Percentiles rank a stretch among this genome's conserved stretches.
Evolutionary conservation across 2,797 vertebrate genomes (phyloP).

Genomic region (Chrysocyon brachyurus): DNA sequence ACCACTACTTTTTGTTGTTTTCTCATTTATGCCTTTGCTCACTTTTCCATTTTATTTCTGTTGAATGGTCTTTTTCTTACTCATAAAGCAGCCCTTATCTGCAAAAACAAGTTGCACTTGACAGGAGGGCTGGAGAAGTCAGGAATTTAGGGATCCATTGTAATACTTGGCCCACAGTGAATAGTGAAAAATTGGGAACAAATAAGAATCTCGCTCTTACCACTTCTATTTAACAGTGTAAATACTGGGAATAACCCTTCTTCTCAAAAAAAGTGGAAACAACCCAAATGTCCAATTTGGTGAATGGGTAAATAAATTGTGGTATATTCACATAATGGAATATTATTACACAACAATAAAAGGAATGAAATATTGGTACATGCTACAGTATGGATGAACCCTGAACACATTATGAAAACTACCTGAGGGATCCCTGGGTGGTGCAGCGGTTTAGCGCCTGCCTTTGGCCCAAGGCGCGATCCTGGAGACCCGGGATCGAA

Average conservation of each 20-base stretch:
- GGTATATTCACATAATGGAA: neutral
- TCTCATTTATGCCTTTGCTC: neutral
- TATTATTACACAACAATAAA: neutral
- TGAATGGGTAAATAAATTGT: neutral
- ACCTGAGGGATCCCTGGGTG: neutral
- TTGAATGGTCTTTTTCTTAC: neutral
- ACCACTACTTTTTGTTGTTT: neutral
- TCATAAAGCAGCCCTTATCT: fast-evolving
- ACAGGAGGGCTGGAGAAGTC: neutral
- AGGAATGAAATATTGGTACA: neutral
- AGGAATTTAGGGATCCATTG: neutral
- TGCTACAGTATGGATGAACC: too few species aligned
- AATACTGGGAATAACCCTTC: neutral
- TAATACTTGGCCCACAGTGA: too few species aligned
- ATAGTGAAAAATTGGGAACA: neutral
- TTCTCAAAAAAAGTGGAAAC: neutral
- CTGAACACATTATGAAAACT: neutral
- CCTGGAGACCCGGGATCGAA: too few species aligned
- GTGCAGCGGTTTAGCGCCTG: too few species aligned
- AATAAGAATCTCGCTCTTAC: neutral
- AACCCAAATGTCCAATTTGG: neutral
- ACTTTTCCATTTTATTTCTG: fast-evolving
- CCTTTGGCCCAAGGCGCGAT: too few species aligned
- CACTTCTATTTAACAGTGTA: neutral
- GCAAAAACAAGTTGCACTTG: neutral